Conservation (phyloP, 1,140 invertebrate genomes). For the Megalopta genalis region DNA sequence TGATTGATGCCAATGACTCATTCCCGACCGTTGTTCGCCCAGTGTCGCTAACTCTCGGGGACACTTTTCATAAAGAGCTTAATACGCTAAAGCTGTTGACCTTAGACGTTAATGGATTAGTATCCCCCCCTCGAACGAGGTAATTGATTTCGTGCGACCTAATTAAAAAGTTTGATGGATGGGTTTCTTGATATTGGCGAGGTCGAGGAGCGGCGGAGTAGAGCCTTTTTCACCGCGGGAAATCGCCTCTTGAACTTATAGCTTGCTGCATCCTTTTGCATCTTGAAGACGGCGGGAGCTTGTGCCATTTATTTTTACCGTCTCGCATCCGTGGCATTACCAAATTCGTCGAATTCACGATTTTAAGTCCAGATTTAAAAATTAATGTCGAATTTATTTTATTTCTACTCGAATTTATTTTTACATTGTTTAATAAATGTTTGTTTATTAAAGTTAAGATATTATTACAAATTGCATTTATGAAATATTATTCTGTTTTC, state of each 20-base stretch:
- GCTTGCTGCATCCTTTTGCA: too few relatives aligned
- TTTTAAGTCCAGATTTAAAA: too few relatives aligned
- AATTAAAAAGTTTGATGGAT: constrained; percentile 12
- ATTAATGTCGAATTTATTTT: too few relatives aligned
- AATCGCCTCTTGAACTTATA: not conserved
- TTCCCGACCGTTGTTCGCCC: not conserved
- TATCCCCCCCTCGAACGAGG: not conserved
- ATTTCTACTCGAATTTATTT: too few relatives aligned
- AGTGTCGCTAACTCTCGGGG: not conserved
- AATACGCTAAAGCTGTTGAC: not conserved
- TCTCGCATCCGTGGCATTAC: too few relatives aligned
- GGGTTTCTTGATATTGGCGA: not conserved
- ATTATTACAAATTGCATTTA: too few relatives aligned
- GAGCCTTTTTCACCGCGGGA: not conserved
- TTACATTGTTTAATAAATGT: too few relatives aligned
- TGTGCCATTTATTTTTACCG: too few relatives aligned
- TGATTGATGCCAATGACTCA: not conserved
- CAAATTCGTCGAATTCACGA: too few relatives aligned
- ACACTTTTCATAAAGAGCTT: constrained; percentile 1
- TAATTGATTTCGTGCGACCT: constrained; percentile 18
- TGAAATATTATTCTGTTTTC: too few relatives aligned
- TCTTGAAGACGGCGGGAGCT: too few relatives aligned
- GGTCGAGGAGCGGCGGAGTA: not conserved
- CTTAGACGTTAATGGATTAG: not conserved
- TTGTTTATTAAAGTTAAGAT: too few relatives aligned